These are phyloP conservation scores for Patella ulyssiponensis DNA, from an alignment of 2,888 invertebrate genomes.

Conservation along the genomic window DNA sequence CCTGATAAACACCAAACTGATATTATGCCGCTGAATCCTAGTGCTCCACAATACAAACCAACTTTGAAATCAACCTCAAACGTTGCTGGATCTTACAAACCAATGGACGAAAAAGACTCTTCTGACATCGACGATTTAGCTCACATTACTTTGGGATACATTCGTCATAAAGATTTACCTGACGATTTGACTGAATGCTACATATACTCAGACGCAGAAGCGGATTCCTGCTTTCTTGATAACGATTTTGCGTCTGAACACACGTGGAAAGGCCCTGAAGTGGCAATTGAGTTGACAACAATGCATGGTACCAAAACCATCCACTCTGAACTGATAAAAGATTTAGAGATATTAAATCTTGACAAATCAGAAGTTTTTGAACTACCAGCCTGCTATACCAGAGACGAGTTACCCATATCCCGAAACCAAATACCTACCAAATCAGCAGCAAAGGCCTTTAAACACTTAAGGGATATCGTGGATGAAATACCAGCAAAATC, in stretches of 20 bases:
- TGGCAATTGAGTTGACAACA: neutral
- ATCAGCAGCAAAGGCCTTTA: neutral
- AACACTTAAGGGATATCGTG: too few species aligned
- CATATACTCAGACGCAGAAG: too few species aligned
- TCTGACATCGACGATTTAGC: neutral
- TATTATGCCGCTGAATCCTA: too few species aligned
- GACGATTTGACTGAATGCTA: neutral
- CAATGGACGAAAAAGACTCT: neutral
- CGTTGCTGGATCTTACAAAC: too few species aligned
- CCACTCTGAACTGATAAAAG: neutral
- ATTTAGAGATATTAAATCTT: neutral
- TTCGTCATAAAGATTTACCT: neutral
- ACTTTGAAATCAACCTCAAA: too few species aligned
- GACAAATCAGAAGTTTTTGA: neutral
- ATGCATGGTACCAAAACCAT: neutral
- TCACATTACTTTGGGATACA: neutral
- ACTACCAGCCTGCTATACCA: neutral
- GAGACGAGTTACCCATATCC: neutral
- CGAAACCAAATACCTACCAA: too few species aligned
- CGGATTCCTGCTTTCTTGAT: too few species aligned
- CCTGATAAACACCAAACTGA: neutral
- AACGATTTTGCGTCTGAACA: neutral
- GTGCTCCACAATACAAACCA: too few species aligned
- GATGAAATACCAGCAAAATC: too few species aligned
- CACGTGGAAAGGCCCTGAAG: neutral